Base-by-base conservation (phyloP, 2,797 vertebrate genomes). In the Phrynocephalus forsythii region DNA sequence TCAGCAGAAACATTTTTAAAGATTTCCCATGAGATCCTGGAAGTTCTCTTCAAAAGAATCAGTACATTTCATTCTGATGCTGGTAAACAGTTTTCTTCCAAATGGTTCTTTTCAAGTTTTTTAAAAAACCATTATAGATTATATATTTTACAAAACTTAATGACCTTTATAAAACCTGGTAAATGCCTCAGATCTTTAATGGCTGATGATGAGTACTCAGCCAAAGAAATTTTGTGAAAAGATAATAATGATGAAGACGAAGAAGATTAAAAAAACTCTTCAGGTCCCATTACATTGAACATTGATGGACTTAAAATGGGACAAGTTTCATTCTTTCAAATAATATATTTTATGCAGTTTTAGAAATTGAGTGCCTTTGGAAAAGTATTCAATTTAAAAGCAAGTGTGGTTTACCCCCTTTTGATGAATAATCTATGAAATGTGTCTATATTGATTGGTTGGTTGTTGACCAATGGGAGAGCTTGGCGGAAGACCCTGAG, bases 21-120 rank as follows among this genome's bases (percentile, higher is more conserved):
- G 8, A 18, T 86, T 92, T 92, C 89, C 60, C 48, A 50, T 77
- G 83, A 91, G 69, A 84, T 81, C 82, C 52, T 38, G 9, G 33
- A 71, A 28, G 66, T 18, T 76, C 22, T 56, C 83, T 76, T 52
- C 80, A 88, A 85, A 48, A 90, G 33, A 82, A 73, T 60, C 80
- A 84, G 68, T 44, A 79, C 16, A 56, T 50, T 84, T 84, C 28
- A 48, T 88, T 30, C 67, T 66, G 78, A 77, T 80, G 81, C 52
- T 30, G 56, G 88, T 91, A 91, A 92, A 80, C 24, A 52, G 87
- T 24, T 67, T 91, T 86, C 71, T 84, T 28, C 90, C 69, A 73
- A 28, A 67, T 86, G 56, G 26, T 73, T 77, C 26, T 30, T 68
- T 78, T 44, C 38, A 44, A 38, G 3, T 44, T 44, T 44, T 44